phyloP scores from a whole-genome alignment of 1,140 invertebrate species.

The Ceratina calcarata region DNA sequence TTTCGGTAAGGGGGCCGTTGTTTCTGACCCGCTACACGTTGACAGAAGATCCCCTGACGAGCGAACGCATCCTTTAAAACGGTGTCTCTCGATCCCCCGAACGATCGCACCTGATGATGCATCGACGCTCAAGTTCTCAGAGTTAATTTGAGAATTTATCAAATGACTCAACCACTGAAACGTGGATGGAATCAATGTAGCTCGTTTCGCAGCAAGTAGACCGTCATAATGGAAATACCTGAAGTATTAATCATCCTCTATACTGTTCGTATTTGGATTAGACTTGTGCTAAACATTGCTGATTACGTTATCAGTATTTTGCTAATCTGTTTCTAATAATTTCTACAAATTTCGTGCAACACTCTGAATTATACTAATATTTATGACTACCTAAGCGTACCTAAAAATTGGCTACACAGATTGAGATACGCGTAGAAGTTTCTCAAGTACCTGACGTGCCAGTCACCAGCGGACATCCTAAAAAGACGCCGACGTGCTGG shows the following conservation, averaged over 20 bases:
- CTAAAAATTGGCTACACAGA: neutral
- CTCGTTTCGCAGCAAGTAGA: constrained; percentile 9
- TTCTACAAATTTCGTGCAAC: neutral
- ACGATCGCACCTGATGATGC: constrained; percentile 45
- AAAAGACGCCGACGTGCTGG: constrained; percentile 69
- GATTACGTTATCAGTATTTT: neutral
- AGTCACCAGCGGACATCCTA: constrained; percentile 70
- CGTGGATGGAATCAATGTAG: constrained; percentile 18
- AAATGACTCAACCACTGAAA: neutral
- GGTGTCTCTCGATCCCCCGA: constrained; percentile 33
- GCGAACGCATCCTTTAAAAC: constrained; percentile 33
- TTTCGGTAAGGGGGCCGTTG: constrained; percentile 34
- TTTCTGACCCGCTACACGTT: constrained; percentile 62
- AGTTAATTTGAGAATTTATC: constrained; percentile 21
- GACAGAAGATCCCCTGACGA: constrained; percentile 48
- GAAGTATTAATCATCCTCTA: constrained; percentile 14
- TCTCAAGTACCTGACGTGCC: constrained; percentile 67
- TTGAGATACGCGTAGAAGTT: neutral
- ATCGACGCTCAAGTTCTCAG: constrained; percentile 50
- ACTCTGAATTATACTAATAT: too few species aligned
- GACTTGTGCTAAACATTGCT: too few species aligned
- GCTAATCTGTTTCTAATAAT: neutral
- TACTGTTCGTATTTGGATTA: neutral
- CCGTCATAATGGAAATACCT: constrained; percentile 4
- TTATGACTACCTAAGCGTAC: too few species aligned